Evolutionary conservation across 2,113 vertebrate species (phyloP).

Genomic region (Electrona antarctica): DNA sequence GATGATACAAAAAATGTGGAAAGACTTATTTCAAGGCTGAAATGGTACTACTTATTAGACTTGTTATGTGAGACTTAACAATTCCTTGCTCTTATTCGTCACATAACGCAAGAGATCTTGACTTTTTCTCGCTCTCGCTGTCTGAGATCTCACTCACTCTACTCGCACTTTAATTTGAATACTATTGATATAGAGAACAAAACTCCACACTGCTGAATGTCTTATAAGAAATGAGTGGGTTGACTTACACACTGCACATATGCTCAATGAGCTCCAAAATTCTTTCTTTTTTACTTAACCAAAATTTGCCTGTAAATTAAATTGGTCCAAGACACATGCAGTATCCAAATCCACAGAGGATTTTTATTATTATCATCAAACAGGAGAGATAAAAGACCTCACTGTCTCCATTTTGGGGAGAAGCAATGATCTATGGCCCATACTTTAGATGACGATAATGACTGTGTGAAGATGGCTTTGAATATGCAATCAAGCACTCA

Average conservation of each 20-base stretch:
- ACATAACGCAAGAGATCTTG: conserved; percentile 4
- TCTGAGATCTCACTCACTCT: conserved; percentile 20
- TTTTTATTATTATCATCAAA: conserved; percentile 44
- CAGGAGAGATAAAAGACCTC: conserved; percentile 9
- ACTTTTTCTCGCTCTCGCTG: conserved; percentile 16
- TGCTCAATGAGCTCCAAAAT: conserved; percentile 51
- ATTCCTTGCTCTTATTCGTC: conserved; percentile 1
- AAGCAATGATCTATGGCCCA: conserved; percentile 10
- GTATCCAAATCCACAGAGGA: conserved; percentile 18
- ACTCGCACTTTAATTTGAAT: conserved; percentile 31
- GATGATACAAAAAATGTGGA: neutral
- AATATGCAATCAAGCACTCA: neutral
- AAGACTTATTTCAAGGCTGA: conserved; percentile 30
- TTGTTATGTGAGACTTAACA: conserved; percentile 23
- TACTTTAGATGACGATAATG: conserved; percentile 9
- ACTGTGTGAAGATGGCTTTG: neutral
- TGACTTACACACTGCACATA: conserved; percentile 13
- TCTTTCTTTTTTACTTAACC: conserved; percentile 51
- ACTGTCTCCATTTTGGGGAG: conserved; percentile 17
- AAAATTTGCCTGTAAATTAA: conserved; percentile 45
- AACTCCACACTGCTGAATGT: conserved; percentile 23
- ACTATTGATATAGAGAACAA: conserved; percentile 21
- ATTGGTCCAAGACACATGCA: conserved; percentile 22
- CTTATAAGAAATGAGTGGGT: conserved; percentile 44
- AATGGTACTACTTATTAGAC: conserved; percentile 17